Base-by-base conservation (phyloP, 1,140 invertebrate species). In the Sarcophaga peregrina region DNA sequence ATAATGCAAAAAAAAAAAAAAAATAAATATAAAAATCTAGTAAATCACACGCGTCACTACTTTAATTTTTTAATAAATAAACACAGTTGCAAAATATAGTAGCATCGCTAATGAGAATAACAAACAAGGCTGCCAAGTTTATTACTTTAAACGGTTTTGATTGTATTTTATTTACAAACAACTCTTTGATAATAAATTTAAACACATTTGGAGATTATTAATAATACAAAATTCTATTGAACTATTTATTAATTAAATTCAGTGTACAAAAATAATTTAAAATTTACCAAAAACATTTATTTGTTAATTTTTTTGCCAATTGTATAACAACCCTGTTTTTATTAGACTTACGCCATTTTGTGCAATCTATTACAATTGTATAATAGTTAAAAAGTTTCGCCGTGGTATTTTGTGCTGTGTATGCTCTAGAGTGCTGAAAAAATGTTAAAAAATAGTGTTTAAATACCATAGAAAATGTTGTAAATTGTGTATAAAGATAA, bases 271-370 rank as follows among this genome's bases (percentile, higher is more conserved):
- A 37, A 37, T 37, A 37, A 37, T 37, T 37, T 4, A 37, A 37
- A 37, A 1, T 37, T 4, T 37, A 1, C 25, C 25, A 37, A 37
- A 37, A 37, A 37, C 25, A 37, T 37, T 37, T 37, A 37, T 37
- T 2, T 37, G 25, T 37, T 37, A 2, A 37, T 37, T 85, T 89
- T 90, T 62, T 58, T 58, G 54, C 5, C 54, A 58, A 58, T 58
- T 15, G 3, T 58, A 3, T 15, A 58, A 58, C 54, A 58, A n/a
- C 13, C 13, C 54, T 58, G 54, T 58, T 5, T 5, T 58, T 15
- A 4, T 13, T n/a, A 7, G 7, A 58, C 54, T 15, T 58, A 58
- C 54, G 54, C 54, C 54, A 58, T 58, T 58, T 58, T 58, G 13
- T 58, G 3, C n/a, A 13, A 58, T 58, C 54, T 58, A 58, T 58